phyloP scores from a whole-genome alignment of 2,797 vertebrate species.

The Spatula versicolor region DNA sequence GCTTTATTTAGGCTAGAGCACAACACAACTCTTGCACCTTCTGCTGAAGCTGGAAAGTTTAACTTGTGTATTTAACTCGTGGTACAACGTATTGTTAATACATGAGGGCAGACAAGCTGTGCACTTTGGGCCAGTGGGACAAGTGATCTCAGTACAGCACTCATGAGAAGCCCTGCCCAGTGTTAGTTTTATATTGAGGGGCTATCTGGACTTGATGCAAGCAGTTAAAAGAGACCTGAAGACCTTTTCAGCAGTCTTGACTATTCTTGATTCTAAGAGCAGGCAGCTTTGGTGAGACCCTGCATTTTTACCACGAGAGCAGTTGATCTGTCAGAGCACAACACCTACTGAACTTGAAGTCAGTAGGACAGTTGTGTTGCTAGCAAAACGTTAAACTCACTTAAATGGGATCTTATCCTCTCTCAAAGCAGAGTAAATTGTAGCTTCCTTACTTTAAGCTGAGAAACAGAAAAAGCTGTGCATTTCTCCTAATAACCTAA shows the following conservation, averaged over 20 bases:
- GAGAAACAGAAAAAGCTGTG: not conserved
- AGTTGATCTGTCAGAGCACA: not conserved
- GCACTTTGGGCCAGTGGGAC: fast-evolving
- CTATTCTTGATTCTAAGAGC: not conserved
- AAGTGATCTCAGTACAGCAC: not conserved
- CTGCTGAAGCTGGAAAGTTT: not conserved
- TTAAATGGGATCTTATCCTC: not conserved
- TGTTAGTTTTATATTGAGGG: not conserved
- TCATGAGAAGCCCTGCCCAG: not conserved
- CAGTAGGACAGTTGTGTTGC: not conserved
- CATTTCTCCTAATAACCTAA: too few species aligned
- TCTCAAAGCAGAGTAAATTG: not conserved
- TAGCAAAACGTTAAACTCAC: not conserved
- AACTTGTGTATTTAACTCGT: not conserved
- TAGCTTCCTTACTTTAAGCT: not conserved
- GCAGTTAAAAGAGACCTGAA: not conserved
- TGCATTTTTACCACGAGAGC: not conserved
- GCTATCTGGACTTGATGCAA: not conserved
- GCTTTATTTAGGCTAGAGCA: not conserved
- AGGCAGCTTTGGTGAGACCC: not conserved
- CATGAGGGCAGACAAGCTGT: not conserved
- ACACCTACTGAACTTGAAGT: not conserved
- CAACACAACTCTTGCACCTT: not conserved
- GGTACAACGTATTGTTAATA: too few species aligned
- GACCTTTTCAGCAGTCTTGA: not conserved